These are phyloP conservation scores for Taenioides sp. DNA, from an alignment of 2,797 vertebrate species.

Conservation along the genomic window DNA sequence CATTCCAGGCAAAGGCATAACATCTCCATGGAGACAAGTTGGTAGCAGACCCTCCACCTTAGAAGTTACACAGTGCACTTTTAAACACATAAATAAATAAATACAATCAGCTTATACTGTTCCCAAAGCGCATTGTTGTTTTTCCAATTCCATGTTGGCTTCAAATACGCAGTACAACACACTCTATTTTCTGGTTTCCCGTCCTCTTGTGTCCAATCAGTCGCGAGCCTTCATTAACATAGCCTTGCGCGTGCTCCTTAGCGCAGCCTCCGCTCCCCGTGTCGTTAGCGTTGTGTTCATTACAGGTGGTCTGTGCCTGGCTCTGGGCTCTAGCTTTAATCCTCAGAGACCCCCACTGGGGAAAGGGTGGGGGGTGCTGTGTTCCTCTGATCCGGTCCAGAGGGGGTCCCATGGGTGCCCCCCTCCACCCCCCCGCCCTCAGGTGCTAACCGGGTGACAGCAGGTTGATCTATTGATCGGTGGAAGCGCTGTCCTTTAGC, in stretches of 20 bases:
- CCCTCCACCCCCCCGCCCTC: conserved; percentile 74
- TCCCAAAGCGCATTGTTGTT: neutral
- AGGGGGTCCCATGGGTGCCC: conserved; percentile 75
- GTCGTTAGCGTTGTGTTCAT: neutral
- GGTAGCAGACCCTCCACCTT: too few species aligned
- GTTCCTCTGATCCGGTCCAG: conserved; percentile 67
- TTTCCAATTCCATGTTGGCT: neutral
- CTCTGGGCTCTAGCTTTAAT: conserved; percentile 44
- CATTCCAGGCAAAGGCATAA: too few species aligned
- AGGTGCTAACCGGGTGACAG: conserved; percentile 93
- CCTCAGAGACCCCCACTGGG: conserved; percentile 31
- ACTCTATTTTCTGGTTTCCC: neutral
- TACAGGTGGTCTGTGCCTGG: conserved; percentile 10
- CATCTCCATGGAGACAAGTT: too few species aligned
- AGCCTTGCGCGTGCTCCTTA: neutral
- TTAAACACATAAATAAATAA: too few species aligned
- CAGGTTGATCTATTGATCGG: conserved; percentile 96
- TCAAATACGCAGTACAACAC: neutral
- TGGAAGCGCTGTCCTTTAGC: conserved; percentile 85
- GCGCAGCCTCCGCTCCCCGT: neutral
- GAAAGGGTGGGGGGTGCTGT: conserved; percentile 35
- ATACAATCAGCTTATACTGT: too few species aligned
- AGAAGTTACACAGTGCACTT: too few species aligned
- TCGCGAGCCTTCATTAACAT: neutral
- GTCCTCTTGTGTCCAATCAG: neutral